A percentile compares a stretch with the other conserved stretches of the same genome.
Conservation (phyloP, 2,113 vertebrate genomes). For the Plotosus lineatus region DNA sequence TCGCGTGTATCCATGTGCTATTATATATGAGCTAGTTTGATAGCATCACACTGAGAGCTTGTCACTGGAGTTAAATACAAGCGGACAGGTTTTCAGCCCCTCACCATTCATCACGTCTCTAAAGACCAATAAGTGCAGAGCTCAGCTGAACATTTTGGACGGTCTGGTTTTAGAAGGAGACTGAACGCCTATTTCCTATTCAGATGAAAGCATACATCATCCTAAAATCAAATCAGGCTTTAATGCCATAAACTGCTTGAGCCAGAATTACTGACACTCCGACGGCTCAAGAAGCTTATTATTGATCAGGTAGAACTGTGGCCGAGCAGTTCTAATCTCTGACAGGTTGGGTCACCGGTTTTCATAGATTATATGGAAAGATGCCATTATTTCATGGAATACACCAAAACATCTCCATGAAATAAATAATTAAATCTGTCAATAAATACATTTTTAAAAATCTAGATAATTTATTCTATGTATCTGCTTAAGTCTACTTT, state of each 20-base stretch:
- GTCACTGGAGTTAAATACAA: background rate
- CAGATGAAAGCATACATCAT: conserved; percentile 2
- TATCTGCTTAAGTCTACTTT: background rate
- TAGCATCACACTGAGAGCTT: background rate
- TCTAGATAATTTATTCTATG: background rate
- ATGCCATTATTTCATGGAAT: background rate
- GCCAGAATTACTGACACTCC: background rate
- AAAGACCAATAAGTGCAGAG: background rate
- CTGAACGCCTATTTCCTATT: background rate
- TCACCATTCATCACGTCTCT: conserved; percentile 1
- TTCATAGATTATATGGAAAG: background rate
- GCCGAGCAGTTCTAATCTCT: background rate
- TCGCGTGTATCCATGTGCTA: background rate
- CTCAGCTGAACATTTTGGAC: background rate
- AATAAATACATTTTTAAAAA: background rate
- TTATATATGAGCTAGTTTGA: background rate
- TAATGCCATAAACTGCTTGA: background rate
- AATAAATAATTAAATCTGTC: background rate
- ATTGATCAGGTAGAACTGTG: background rate
- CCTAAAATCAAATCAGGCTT: conserved; percentile 18
- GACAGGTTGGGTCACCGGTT: background rate
- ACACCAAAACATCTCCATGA: background rate
- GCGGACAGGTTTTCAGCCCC: background rate
- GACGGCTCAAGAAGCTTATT: background rate
- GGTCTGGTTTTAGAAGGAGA: conserved; percentile 3